Conservation (phyloP, 2,113 vertebrate genomes). For the Prietella phreatophila region DNA sequence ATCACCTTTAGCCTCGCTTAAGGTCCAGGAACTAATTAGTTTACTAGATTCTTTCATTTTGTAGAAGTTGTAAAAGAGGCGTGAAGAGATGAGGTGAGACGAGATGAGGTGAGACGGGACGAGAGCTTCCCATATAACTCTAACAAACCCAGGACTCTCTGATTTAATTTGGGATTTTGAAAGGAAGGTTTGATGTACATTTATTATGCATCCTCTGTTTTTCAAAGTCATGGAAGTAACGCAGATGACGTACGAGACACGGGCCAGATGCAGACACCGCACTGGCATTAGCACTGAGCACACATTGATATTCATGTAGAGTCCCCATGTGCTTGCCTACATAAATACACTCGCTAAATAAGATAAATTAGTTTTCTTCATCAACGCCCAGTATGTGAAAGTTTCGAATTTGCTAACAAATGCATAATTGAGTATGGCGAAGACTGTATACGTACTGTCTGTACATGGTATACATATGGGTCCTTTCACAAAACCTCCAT, state of each 20-base stretch:
- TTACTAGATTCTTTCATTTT: constrained; percentile 3
- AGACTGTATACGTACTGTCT: constrained; percentile 46
- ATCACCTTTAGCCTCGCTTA: background rate
- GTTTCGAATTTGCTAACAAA: constrained; percentile 75
- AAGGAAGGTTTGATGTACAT: constrained; percentile 70
- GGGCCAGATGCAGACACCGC: constrained; percentile 30
- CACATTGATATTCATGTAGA: constrained; percentile 74
- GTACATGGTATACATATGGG: background rate
- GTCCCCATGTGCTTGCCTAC: constrained; percentile 47
- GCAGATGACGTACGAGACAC: constrained; percentile 62
- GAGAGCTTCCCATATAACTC: background rate
- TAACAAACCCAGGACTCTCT: constrained; percentile 27
- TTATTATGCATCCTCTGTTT: constrained; percentile 61
- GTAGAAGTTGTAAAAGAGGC: constrained; percentile 25
- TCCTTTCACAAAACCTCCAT: background rate
- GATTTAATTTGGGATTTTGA: constrained; percentile 46
- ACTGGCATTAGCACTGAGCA: constrained; percentile 60
- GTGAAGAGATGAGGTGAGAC: background rate
- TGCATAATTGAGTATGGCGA: constrained; percentile 72
- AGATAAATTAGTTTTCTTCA: constrained; percentile 70
- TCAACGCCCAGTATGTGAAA: constrained; percentile 74
- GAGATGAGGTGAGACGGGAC: background rate
- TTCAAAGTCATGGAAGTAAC: constrained; percentile 73
- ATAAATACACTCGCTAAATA: background rate
- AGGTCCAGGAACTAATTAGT: background rate